These are phyloP conservation scores for Macaria notata DNA, from an alignment of 2,888 invertebrate genomes.

Conservation along the genomic window DNA sequence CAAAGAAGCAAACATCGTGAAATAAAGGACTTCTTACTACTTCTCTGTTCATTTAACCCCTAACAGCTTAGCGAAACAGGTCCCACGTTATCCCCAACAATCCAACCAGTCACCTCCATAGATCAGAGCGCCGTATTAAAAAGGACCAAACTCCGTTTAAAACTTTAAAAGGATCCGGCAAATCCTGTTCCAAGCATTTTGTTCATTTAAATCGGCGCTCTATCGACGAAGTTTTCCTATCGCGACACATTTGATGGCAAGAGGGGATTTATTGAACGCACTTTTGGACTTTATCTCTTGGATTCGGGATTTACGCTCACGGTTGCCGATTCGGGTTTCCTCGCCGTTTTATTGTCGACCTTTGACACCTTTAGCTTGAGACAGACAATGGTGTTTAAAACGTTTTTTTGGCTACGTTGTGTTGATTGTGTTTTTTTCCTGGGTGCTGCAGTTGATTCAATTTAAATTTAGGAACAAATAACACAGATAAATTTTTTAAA, in stretches of 20 bases:
- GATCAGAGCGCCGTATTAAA: constrained; percentile 24
- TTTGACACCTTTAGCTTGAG: constrained; percentile 3
- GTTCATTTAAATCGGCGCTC: constrained; percentile 32
- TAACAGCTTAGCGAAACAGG: constrained; percentile 1
- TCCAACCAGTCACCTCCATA: constrained; percentile 9
- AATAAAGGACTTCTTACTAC: too few species aligned
- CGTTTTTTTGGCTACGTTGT: not conserved
- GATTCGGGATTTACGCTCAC: constrained; percentile 12
- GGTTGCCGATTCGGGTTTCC: constrained; percentile 6
- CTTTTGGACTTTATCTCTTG: constrained; percentile 26
- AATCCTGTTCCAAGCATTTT: constrained; percentile 20
- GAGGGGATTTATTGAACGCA: constrained; percentile 27
- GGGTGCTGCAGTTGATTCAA: too few species aligned
- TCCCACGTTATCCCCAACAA: not conserved
- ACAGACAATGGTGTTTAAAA: not conserved
- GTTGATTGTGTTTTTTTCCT: too few species aligned
- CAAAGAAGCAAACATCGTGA: too few species aligned
- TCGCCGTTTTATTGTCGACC: constrained; percentile 3
- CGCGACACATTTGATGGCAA: constrained; percentile 27
- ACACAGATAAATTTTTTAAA: too few species aligned
- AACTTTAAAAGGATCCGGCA: constrained; percentile 18
- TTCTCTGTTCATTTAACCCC: too few species aligned
- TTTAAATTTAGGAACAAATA: too few species aligned
- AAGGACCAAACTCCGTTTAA: constrained; percentile 26
- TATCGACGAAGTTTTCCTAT: constrained; percentile 31